phyloP scores from a whole-genome alignment of 2,797 vertebrate genomes.

The Pseudochromis fuscus region DNA sequence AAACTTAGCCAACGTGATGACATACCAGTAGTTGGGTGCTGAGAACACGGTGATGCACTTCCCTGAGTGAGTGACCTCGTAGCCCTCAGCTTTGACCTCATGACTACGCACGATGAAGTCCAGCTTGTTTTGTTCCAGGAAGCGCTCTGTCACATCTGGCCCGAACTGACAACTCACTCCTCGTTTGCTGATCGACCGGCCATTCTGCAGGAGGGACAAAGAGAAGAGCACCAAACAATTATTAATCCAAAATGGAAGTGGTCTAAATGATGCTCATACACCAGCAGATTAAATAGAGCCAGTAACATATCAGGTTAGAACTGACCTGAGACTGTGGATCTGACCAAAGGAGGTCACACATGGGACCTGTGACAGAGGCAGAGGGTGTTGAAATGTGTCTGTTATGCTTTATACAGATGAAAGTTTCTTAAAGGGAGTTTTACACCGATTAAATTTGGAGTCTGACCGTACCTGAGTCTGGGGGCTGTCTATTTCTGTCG shows the following conservation, averaged over 20 bases:
- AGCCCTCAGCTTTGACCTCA: slow-evolving; percentile 94
- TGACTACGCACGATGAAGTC: slow-evolving; percentile 95
- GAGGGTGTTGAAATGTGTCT: not conserved
- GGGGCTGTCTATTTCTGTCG: slow-evolving; percentile 94
- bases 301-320: not conserved
- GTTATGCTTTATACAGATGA: not conserved
- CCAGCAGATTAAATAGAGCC: not conserved
- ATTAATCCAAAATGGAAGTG: not conserved
- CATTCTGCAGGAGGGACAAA: slow-evolving; percentile 79
- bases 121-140: slow-evolving; percentile 92
- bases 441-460: not conserved
- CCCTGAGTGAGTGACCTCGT: slow-evolving; percentile 94
- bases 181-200: slow-evolving; percentile 92
- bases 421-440: not conserved
- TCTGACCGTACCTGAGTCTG: slow-evolving; percentile 88
- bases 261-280: not conserved
- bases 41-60: slow-evolving; percentile 97
- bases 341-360: slow-evolving; percentile 97
- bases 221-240: not conserved
- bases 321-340: slow-evolving; percentile 96
- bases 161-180: slow-evolving; percentile 97
- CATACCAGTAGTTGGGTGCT: slow-evolving; percentile 97
- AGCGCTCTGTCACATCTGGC: slow-evolving; percentile 91
- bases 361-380: slow-evolving; percentile 85
- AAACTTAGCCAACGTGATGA: not conserved